Percentiles rank a stretch among this genome's conserved stretches.
These are phyloP conservation scores for Wiebesia pumilae DNA, from an alignment of 1,140 invertebrate genomes.

Conservation along the genomic window DNA sequence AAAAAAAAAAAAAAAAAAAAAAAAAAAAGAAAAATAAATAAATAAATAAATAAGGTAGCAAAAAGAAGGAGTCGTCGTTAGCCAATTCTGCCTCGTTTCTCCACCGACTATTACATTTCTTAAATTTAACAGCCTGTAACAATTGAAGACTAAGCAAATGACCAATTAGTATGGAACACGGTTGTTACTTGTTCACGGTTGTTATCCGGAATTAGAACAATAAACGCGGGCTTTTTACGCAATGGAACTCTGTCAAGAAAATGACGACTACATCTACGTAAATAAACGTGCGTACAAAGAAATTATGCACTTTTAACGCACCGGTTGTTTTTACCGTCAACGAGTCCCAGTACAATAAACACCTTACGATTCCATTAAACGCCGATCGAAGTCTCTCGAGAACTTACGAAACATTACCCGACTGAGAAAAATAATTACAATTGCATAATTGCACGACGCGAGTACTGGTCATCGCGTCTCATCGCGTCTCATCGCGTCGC, in stretches of 20 bases:
- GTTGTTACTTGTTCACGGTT: neutral
- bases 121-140: neutral
- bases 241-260: neutral
- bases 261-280: neutral
- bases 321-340: neutral
- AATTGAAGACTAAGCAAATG: too few species aligned
- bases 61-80: too few species aligned
- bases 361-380: neutral
- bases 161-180: neutral
- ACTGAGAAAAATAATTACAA: neutral
- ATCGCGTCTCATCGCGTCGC: neutral
- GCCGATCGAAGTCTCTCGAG: conserved; percentile 6
- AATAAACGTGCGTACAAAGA: neutral
- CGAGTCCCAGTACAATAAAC: neutral
- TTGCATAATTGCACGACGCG: conserved; percentile 24
- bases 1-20: too few species aligned
- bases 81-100: neutral
- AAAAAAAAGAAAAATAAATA: too few species aligned
- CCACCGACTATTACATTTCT: neutral
- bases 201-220: neutral
- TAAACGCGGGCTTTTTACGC: neutral
- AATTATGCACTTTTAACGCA: neutral
- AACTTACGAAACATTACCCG: conserved; percentile 1
- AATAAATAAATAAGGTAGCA: too few species aligned
- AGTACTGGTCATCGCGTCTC: conserved; percentile 17